Evolutionary conservation across 2,797 vertebrate species (phyloP), one percentile per base, ranked within the genome.

Genomic region (Xerus rutilus): DNA sequence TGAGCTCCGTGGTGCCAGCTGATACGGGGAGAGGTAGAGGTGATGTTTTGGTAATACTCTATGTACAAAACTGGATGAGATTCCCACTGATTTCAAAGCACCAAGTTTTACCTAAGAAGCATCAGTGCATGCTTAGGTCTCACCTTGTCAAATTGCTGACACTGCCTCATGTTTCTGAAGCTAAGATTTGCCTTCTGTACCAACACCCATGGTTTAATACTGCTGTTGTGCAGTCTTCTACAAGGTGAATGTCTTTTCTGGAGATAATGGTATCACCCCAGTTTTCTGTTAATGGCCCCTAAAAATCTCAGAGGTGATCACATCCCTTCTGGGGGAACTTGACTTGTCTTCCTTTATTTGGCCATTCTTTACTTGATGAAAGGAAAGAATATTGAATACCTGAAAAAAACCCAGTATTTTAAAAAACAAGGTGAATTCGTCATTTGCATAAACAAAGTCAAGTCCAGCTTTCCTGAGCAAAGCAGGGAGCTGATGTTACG

Each of bases 11-110:
- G 7, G 32, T 49, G 28, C 3, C 21, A 59, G 18, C 17, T 5
- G 62, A 17, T 21, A 3, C 18, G 65, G 18, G 0, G 1, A 54
- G 25, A 39, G 30, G 9, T 11, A 35, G 4, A 32, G 2, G 5
- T 21, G 17, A 45, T 39, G 9, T 0, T 5, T 57, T 39, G 5
- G 11, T 28, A 35, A 10, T 13, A 7, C 28, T 23, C 4, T 1
- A 1, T 59, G 49, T 4, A 28, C 10, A 76, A 11, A 20, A 9
- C 15, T 30, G 3, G 6, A 23, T 11, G 4, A 18, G 35, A 76
- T 25, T 32, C 7, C 20, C 32, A 21, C 0, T 18, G 21, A 54
- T 45, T 3, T 13, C 3, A 4, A 23, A n/a, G 10, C 12, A 13
- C 4, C n/a, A 10, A 23, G 7, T 62, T 32, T 4, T 43, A 15